Conservation (phyloP, 2,888 invertebrate genomes). For the Netelia virgata region DNA sequence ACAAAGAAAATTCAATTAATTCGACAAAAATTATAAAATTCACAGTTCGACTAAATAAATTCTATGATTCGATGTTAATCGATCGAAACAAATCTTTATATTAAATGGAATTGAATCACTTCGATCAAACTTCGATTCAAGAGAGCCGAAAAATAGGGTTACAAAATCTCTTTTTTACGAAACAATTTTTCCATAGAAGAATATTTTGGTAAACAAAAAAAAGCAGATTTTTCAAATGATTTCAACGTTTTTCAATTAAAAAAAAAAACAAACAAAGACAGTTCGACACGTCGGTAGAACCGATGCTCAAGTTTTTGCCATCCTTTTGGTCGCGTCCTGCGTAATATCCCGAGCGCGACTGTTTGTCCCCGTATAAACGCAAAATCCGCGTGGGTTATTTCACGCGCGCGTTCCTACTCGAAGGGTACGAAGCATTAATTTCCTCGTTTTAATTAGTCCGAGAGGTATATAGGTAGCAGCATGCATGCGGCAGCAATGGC, state of each 20-base stretch:
- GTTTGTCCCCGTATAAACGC: slow-evolving; percentile 34
- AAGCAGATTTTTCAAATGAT: neutral
- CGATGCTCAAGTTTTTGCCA: slow-evolving; percentile 15
- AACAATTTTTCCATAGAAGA: too few species aligned
- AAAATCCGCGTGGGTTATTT: slow-evolving; percentile 43
- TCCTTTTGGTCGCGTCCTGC: neutral
- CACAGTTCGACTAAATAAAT: too few species aligned
- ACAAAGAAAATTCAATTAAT: too few species aligned
- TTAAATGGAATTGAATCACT: neutral
- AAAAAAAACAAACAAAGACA: slow-evolving; percentile 13
- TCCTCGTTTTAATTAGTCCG: slow-evolving; percentile 84
- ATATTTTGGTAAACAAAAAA: too few species aligned
- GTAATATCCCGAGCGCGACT: slow-evolving; percentile 21
- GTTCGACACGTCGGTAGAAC: neutral
- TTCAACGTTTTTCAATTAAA: neutral
- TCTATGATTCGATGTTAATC: too few species aligned
- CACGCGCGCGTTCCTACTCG: slow-evolving; percentile 16
- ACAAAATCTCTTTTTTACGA: too few species aligned
- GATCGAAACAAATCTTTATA: slow-evolving; percentile 4
- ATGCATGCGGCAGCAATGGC: slow-evolving; percentile 82
- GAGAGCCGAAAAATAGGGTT: neutral
- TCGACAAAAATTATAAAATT: too few species aligned
- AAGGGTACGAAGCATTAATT: slow-evolving; percentile 80
- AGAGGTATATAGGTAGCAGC: slow-evolving; percentile 65
- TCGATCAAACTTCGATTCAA: too few species aligned